Conservation (phyloP, 2,113 vertebrate species). For the Orthonyx spaldingii region DNA sequence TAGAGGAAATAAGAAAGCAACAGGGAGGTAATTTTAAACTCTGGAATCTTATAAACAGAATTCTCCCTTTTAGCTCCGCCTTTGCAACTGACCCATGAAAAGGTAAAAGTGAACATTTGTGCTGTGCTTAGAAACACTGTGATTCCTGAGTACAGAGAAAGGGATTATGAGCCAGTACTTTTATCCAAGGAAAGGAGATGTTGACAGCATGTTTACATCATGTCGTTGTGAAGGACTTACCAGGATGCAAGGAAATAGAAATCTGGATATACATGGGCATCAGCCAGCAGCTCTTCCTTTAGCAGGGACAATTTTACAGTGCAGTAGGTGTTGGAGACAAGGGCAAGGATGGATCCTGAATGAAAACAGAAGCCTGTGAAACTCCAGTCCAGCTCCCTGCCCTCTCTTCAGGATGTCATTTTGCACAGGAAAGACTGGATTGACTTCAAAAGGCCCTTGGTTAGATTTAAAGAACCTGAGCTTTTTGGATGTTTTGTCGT, state of each 20-base stretch:
- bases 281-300: constrained; percentile 59
- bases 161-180: constrained; percentile 39
- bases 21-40: neutral
- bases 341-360: constrained; percentile 56
- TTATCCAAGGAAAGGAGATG: constrained; percentile 70
- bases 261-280: constrained; percentile 43
- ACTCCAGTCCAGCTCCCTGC: neutral
- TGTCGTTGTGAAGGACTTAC: constrained; percentile 57
- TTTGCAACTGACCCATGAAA: neutral
- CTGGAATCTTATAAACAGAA: neutral
- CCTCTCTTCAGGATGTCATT: neutral
- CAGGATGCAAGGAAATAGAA: constrained; percentile 69
- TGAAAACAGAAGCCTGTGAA: neutral
- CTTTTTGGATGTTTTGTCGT: neutral
- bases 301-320: constrained; percentile 19
- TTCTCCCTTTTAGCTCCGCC: neutral
- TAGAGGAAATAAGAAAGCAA: no score
- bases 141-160: neutral
- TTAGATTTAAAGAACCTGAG: neutral
- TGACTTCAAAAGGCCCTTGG: neutral
- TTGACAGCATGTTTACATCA: constrained; percentile 49
- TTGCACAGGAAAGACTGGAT: neutral
- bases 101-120: neutral
- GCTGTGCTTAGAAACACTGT: neutral
- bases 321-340: constrained; percentile 53